These are phyloP conservation scores for Amblyraja radiata DNA, from an alignment of 2,797 vertebrate genomes.

Conservation along the genomic window DNA sequence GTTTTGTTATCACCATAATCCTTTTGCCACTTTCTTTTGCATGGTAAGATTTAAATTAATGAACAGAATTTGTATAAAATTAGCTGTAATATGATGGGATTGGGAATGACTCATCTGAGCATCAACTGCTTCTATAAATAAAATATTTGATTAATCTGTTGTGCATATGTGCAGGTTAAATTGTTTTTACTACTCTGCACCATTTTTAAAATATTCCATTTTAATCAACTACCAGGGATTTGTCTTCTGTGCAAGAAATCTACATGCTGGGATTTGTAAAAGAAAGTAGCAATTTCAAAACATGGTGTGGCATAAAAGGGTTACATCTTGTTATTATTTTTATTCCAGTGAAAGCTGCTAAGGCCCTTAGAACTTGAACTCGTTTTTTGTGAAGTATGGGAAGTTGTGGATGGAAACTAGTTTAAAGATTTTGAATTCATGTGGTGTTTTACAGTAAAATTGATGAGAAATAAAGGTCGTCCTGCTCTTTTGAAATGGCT, in stretches of 20 bases:
- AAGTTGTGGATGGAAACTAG: neutral
- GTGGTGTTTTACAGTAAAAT: neutral
- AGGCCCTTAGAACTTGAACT: too few relatives aligned
- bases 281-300: neutral
- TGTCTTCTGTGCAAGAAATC: neutral
- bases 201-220: neutral
- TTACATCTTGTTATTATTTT: neutral
- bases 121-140: neutral
- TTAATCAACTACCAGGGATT: neutral
- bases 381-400: neutral
- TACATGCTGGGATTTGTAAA: neutral
- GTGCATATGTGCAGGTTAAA: neutral
- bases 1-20: slow-evolving; percentile 68
- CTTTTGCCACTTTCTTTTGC: slow-evolving; percentile 66
- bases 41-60: slow-evolving; percentile 59
- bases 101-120: neutral
- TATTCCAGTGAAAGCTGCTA: neutral
- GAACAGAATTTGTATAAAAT: slow-evolving; percentile 64
- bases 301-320: neutral
- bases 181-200: neutral
- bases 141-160: neutral
- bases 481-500: neutral
- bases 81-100: slow-evolving; percentile 54
- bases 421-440: neutral
- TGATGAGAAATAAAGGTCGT: neutral